Evolutionary conservation across 2,888 invertebrate species (phyloP), one percentile per base, ranked within the genome.

Genomic region (Hipparchia sbordonii): DNA sequence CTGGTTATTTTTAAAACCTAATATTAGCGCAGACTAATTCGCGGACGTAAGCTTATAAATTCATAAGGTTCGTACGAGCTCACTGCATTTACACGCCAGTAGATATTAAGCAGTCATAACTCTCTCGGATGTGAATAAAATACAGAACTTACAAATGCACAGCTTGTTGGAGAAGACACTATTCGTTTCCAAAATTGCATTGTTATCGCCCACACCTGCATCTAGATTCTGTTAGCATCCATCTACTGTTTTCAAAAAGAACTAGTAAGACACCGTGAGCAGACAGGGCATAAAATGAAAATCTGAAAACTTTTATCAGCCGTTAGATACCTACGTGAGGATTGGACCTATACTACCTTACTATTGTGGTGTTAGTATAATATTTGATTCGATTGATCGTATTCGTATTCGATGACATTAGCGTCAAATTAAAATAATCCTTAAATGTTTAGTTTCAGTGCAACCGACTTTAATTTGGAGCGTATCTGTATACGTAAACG

Each of bases 151-250:
- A 33, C 6, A 52, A 65, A 52, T 51, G 51, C 33, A 33, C 33
- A 46, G 61, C 51, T 52, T 51, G 63, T 33, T 23, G 65, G 61
- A 67, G 45, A 67, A 59, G 69, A 71, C 57, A 33, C 65, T 54
- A 68, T 71, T 69, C 65, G 68, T 71, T 74, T 51, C 65, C 51
- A 68, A 68, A 74, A 74, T 71, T 71, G 74, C 71, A 71, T 66
- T 61, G 56, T 71, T 65, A 51, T 51, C 60, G 48, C 60, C 51
- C 68, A 68, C 71, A 74, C 74, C 74, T 74, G 74, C 56, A 74
- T 71, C 74, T 74, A 60, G 67, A 71, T 74, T 74, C 48, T 56
- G 71, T 71, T 66, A 66, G 71, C 54, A 65, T 65, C 63, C 9
- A 71, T 60, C 56, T 68, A 48, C 65, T 67, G n/a, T 66, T 67